Percentiles rank a stretch among this genome's conserved stretches.
Evolutionary conservation across 1,140 invertebrate species (phyloP).

Genomic region (Platyura marginata): DNA sequence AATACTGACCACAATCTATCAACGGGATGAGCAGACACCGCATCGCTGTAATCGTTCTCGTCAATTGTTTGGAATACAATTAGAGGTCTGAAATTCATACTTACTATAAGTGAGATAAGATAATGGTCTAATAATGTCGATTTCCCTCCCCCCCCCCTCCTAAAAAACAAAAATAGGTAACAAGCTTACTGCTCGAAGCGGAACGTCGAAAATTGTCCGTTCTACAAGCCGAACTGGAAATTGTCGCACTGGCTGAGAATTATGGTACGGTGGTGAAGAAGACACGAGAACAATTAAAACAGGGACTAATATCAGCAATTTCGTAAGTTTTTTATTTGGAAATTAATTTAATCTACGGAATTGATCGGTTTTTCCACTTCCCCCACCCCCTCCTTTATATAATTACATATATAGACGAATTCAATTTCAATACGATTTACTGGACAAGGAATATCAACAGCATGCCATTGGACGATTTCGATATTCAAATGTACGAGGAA

Average conservation of each 20-base stretch:
- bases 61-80: background rate
- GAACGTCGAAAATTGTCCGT: conserved; percentile 44
- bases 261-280: conserved; percentile 28
- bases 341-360: conserved; percentile 3
- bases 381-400: conserved; percentile 5
- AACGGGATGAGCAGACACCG: too few relatives aligned
- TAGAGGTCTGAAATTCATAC: background rate
- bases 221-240: conserved; percentile 42
- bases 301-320: conserved; percentile 43
- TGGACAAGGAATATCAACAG: conserved; percentile 48
- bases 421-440: conserved; percentile 48
- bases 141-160: too few relatives aligned
- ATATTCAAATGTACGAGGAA: conserved; percentile 38
- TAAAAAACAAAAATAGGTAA: too few relatives aligned
- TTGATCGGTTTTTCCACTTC: background rate
- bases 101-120: background rate
- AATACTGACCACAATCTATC: too few relatives aligned
- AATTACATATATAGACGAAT: conserved; percentile 37
- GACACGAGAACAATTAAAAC: conserved; percentile 45
- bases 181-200: conserved; percentile 43
- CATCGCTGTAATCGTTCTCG: background rate
- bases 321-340: conserved; percentile 31
- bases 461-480: conserved; percentile 46
- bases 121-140: background rate
- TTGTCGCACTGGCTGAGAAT: conserved; percentile 38